Percentiles rank a stretch among this genome's conserved stretches.
phyloP scores from a whole-genome alignment of 37 sponge, comb jelly and placozoan species.

The Theonella swinhoei region DNA sequence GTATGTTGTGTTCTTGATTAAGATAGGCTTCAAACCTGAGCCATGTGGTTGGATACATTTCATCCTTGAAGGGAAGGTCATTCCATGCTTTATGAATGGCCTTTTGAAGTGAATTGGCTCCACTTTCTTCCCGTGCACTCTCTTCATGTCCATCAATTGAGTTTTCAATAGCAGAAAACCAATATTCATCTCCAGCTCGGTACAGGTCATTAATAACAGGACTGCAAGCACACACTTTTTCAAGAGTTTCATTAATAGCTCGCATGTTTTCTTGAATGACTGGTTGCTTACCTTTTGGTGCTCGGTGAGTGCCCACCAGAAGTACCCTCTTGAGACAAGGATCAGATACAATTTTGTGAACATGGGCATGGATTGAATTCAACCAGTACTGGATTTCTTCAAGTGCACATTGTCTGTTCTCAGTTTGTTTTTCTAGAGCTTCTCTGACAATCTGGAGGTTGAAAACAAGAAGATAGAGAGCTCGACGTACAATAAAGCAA shows the following conservation, averaged over 20 bases:
- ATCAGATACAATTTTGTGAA: constrained; percentile 10
- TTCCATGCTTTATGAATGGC: constrained; percentile 10
- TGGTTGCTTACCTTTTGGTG: not conserved
- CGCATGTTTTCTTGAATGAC: constrained; percentile 18
- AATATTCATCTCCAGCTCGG: not conserved
- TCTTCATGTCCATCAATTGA: constrained; percentile 17
- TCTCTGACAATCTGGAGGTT: constrained; percentile 13
- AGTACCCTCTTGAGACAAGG: constrained; percentile 24
- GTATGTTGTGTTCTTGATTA: not conserved
- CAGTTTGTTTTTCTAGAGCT: not conserved
- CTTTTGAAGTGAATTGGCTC: constrained; percentile 28
- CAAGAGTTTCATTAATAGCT: constrained; percentile 7
- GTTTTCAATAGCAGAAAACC: constrained; percentile 38
- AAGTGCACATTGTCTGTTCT: not conserved
- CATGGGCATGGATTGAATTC: constrained; percentile 63
- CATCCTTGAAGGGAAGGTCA: constrained; percentile 22
- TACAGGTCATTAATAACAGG: constrained; percentile 15
- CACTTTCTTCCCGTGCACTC: constrained; percentile 26
- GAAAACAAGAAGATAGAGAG: constrained; percentile 58
- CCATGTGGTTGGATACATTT: constrained; percentile 47
- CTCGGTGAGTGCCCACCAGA: constrained; percentile 51
- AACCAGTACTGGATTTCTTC: constrained; percentile 60
- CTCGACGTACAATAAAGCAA: constrained; percentile 67
- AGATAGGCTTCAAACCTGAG: constrained; percentile 36
- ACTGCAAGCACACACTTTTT: not conserved